Evolutionary conservation across 2,797 vertebrate species (phyloP), one percentile per base, ranked within the genome.

Genomic region (Esox masquinongy): DNA sequence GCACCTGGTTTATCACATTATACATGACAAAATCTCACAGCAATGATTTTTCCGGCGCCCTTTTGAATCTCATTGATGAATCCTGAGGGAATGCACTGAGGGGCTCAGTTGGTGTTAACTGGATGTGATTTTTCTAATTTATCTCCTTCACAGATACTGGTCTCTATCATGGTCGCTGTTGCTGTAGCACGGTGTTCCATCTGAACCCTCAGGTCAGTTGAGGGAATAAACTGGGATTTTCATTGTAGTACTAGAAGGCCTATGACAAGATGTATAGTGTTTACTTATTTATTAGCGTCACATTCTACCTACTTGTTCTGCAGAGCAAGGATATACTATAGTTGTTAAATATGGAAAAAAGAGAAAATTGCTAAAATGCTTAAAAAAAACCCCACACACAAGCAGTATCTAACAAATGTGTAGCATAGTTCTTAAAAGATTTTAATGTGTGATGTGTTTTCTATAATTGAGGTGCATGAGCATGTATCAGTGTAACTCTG

Each of bases 111-210:
- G 73, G 50, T 84, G 78, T 82, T 89, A 88, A 88, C 89, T 85
- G 81, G 77, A 83, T 81, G 82, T 68, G 77, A 85, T 86, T 88
- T 85, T 14, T 87, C 76, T 73, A 67, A 86, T 85, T 88, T 79
- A 80, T 74, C 80, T 68, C 15, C 19, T 53, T 79, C 71, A n/a
- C 70, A 39, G n/a, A 67, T 77, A 78, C 74, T 76, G 75, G 79
- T 68, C 70, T 73, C 73, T 77, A 79, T 78, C 72, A 0, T 51
- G 31, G 66, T 68, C 24, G 76, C 72, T 72, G 76, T 70, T 79
- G 80, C 63, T 61, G 9, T 29, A 5, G 51, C 50, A 71, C 51
- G 64, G 39, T 39, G 78, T 9, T 22, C 71, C 72, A 56, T 77
- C 72, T 71, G 75, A 84, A 59, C 43, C 78, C 73, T 77, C 64